Evolutionary conservation across 1,140 invertebrate genomes (phyloP), one percentile per base, ranked within the genome.

Genomic region (Bombus haemorrhoidalis): DNA sequence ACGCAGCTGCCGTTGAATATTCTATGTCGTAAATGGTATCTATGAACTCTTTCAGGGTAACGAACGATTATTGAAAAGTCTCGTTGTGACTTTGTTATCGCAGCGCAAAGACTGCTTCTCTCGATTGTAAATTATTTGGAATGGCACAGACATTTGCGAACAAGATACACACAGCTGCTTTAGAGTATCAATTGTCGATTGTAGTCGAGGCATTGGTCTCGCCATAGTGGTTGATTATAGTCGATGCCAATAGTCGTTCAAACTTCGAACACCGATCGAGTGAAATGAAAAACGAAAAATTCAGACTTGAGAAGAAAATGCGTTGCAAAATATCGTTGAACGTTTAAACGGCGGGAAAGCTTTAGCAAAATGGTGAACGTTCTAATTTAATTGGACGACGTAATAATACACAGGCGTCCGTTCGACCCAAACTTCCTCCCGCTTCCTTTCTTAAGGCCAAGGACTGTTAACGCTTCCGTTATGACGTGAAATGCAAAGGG

Each of bases 1-100:
- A 15, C n/a, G 72, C 71, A 82, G 72, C 72, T 82, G 71, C 34
- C 47, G 39, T 43, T 62, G 34, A 53, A 64, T 82, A 37, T 82
- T 74, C 32, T 12, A 12, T 22, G 34, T 18, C 68, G 15, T 32
- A 53, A 81, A 59, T n/a, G 47, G 37, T 25, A 25, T 47, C 41
- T 71, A 32, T 71, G 28, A 37, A 28, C 43, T 22, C 22, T 37
- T 32, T 32, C 6, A 9, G 13, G 9, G 28, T 34, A 22, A 39
- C 12, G 57, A 82, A 37, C n/a, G 25, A 57, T 41, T 34, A 62
- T 47, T 47, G 57, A 74, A 43, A 41, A 39, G 53, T 62, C 22
- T 28, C 39, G 25, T 72, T 71, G 68, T 81, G 53, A 13, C 37
- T 32, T 72, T 39, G 32, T 4, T 62, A 62, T 59, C 66, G 34